A percentile compares a stretch with the other conserved stretches of the same genome.
Conservation (phyloP, 2,888 invertebrate species). For the Phymatocera aterrima region DNA sequence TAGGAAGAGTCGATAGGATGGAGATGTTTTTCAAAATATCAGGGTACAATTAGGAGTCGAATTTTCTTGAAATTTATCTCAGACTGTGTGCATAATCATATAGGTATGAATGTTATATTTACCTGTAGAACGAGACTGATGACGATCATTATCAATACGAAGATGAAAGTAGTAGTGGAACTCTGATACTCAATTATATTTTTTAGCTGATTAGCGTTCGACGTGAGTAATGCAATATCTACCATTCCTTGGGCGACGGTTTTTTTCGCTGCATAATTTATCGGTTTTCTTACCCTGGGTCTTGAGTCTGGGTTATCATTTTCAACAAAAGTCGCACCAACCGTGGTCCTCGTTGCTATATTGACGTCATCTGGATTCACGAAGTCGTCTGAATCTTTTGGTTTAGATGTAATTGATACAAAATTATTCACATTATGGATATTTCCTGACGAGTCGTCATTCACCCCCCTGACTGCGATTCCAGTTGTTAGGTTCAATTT, state of each 20-base stretch:
- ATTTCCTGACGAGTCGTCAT: background rate
- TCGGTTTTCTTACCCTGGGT: constrained; percentile 53
- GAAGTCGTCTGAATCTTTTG: background rate
- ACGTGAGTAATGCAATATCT: constrained; percentile 83
- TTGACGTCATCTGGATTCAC: constrained; percentile 20
- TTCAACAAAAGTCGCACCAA: background rate
- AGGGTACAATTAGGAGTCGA: too few relatives aligned
- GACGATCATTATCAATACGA: constrained; percentile 78
- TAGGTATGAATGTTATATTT: background rate
- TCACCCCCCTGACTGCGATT: background rate
- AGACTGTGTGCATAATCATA: too few relatives aligned
- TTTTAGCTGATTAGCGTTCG: constrained; percentile 83
- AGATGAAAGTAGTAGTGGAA: constrained; percentile 77
- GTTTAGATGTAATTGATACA: too few relatives aligned
- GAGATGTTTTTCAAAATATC: too few relatives aligned
- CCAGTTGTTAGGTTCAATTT: background rate
- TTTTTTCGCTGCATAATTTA: constrained; percentile 78
- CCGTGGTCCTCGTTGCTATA: background rate
- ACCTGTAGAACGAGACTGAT: constrained; percentile 81
- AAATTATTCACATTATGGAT: background rate
- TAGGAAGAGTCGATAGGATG: too few relatives aligned
- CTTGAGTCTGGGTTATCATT: background rate
- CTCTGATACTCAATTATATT: constrained; percentile 80
- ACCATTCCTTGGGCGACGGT: constrained; percentile 82
- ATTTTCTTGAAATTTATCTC: too few relatives aligned